Conservation (phyloP, 2,888 invertebrate species). For the Nephrocerus scutellatus region DNA sequence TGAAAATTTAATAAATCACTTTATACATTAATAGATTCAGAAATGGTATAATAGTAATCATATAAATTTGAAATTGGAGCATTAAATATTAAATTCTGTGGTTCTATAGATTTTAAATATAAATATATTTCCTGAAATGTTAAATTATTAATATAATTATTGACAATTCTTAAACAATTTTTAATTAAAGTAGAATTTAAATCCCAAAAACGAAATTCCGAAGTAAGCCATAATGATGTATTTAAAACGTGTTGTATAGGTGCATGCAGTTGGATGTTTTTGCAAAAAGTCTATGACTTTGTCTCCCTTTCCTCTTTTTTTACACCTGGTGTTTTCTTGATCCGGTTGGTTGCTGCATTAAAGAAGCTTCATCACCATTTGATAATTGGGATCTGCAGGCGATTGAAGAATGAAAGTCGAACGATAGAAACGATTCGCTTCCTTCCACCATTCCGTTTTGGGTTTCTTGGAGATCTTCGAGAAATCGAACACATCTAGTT, state of each 20-base stretch:
- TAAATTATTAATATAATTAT: no score
- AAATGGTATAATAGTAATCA: no score
- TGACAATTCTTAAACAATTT: no score
- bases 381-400: constrained; percentile 1
- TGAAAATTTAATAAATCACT: no score
- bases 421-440: constrained; percentile 3
- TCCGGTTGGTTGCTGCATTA: not conserved
- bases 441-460: constrained; percentile 12
- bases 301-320: constrained; percentile 17
- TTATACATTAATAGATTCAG: no score
- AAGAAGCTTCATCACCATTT: no score
- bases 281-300: constrained; percentile 12
- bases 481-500: constrained; percentile 13
- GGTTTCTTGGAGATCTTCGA: constrained; percentile 10
- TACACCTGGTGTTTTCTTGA: constrained; percentile 1
- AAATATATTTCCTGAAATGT: no score
- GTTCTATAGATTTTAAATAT: no score
- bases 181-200: constrained; percentile 6
- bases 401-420: constrained; percentile 4
- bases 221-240: constrained; percentile 11
- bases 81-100: no score
- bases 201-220: constrained; percentile 11
- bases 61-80: no score
- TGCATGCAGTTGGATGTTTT: constrained; percentile 7
- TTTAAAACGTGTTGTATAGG: constrained; percentile 10